Evolutionary conservation across 2,113 vertebrate genomes (phyloP).

Genomic region (Anguilla japonica): DNA sequence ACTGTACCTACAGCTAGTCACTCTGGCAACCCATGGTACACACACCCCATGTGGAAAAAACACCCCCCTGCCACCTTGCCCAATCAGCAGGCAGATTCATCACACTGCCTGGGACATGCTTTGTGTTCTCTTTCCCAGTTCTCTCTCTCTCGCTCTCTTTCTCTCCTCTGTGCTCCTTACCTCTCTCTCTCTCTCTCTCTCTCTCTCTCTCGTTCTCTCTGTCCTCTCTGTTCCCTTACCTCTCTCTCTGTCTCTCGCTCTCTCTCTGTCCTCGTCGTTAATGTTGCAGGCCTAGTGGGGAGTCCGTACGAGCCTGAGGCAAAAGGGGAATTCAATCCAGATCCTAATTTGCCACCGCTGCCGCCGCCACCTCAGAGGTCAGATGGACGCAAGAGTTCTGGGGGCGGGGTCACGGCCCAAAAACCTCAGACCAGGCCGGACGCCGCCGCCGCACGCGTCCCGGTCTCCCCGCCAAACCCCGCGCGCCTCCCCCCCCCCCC

Average conservation of each 20-base stretch:
- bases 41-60: background rate
- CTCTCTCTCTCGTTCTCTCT: too few species aligned
- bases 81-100: constrained; percentile 62
- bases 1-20: background rate
- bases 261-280: background rate
- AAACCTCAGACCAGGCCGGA: background rate
- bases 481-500: too few species aligned
- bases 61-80: constrained; percentile 17
- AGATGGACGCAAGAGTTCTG: background rate
- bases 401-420: background rate
- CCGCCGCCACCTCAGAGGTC: constrained; percentile 17
- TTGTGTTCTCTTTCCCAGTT: constrained; percentile 40
- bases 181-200: too few species aligned
- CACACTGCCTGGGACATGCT: constrained; percentile 56
- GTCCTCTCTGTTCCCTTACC: too few species aligned
- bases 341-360: constrained; percentile 53
- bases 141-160: constrained; percentile 23
- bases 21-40: background rate
- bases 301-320: constrained; percentile 5
- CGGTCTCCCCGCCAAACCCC: background rate
- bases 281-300: constrained; percentile 24
- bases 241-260: constrained; percentile 22
- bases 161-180: too few species aligned
- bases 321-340: constrained; percentile 21
- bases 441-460: background rate